Conservation (phyloP, 1,140 invertebrate species). For the Arctopsyche grandis region DNA sequence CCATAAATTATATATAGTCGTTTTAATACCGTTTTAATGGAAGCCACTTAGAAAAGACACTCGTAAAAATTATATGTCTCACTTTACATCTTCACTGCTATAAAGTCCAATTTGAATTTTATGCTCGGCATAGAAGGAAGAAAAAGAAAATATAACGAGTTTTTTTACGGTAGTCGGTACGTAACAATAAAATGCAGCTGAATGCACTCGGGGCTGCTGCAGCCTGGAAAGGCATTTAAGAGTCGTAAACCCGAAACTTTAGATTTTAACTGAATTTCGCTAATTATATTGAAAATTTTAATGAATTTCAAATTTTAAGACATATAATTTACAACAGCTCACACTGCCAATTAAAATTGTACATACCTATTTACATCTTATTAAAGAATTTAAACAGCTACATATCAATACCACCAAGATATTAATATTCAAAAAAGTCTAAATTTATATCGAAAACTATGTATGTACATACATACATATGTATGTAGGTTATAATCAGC, state of each 20-base stretch:
- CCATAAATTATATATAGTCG: slow-evolving; percentile 38
- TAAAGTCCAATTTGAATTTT: slow-evolving; percentile 45
- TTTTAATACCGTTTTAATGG: slow-evolving; percentile 37
- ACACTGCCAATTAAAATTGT: too few relatives aligned
- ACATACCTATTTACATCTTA: too few relatives aligned
- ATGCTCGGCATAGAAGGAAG: slow-evolving; percentile 1
- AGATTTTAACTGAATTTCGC: slow-evolving; percentile 4
- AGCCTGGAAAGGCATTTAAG: background rate
- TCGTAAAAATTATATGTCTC: slow-evolving; percentile 46
- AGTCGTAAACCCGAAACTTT: slow-evolving; percentile 10
- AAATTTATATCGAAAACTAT: too few relatives aligned
- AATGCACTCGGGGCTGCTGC: slow-evolving; percentile 10
- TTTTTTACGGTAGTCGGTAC: slow-evolving; percentile 36
- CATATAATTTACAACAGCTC: too few relatives aligned
- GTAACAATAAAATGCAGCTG: slow-evolving; percentile 37
- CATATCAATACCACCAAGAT: too few relatives aligned
- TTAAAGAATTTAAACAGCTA: too few relatives aligned
- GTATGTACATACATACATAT: too few relatives aligned
- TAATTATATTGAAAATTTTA: slow-evolving; percentile 3
- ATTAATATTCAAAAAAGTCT: too few relatives aligned
- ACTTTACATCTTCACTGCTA: slow-evolving; percentile 40
- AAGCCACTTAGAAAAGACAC: slow-evolving; percentile 43
- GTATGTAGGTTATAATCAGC: too few relatives aligned
- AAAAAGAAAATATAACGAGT: slow-evolving; percentile 17
- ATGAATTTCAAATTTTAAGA: background rate